Base-by-base conservation (phyloP, 2,797 vertebrate species). In the Cetoscarus ocellatus region DNA sequence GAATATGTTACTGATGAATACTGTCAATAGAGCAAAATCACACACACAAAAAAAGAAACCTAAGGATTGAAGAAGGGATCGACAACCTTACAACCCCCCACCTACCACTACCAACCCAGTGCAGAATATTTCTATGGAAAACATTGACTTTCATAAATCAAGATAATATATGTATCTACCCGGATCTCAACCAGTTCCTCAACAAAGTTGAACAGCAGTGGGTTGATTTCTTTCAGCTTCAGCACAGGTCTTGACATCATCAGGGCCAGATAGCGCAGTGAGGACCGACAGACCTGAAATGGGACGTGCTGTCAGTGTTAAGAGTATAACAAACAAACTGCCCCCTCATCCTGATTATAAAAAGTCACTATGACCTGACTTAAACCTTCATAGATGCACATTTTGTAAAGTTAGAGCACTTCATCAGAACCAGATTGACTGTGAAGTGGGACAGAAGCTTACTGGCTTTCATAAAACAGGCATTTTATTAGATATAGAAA, bases 181-280 rank as follows among this genome's bases (percentile, higher is more conserved):
- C 97, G 93, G 83, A 99, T 99, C 92, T 99, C 97, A 38, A 99
- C 97, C 83, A 99, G 95, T 82, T 99, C 98, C 88, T 99, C 98
- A 81, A 99, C 97, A 10, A 98, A 98, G 94, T 97, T 99, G 89
- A 99, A 99, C 6, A 99, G 96, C 83, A 99, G 93, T 0, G 98
- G 98, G 85, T 99, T 99, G 90, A 98, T 96, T 92, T 97, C 97
- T 18, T 96, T 94, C 72, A 99, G 92, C 72, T 94, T 96, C 81
- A 99, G 93, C 69, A 99, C 98, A 0, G 98, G 98, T 43, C 98
- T 93, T 0, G 96, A 86, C 69, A 97, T 93, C 98, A 99, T 99
- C 86, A 99, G 93, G 0, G 96, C 90, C 82, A 99, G 92, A 90
- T 99, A 99, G n/a, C 98, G 95, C 94, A 98, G 92, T 58, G 97